Evolutionary conservation across 2,888 invertebrate genomes (phyloP).

Genomic region (Ophion ellenae): DNA sequence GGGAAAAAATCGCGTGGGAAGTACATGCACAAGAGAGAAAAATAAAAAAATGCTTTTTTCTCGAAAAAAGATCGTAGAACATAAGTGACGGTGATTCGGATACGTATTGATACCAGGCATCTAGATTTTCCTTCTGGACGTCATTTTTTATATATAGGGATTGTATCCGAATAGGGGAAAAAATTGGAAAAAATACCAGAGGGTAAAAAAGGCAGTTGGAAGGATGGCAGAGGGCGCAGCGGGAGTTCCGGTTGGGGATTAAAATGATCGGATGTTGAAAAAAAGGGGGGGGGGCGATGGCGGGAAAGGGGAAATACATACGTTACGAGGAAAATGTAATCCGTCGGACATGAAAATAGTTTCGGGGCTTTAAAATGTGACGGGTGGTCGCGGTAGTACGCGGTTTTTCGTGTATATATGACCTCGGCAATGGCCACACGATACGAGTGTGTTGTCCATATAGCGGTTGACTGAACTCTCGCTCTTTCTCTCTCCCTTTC

Average conservation of each 20-base stretch:
- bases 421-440: slow-evolving; percentile 45
- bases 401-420: slow-evolving; percentile 23
- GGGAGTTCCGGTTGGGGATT: not conserved
- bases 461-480: slow-evolving; percentile 24
- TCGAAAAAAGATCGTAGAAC: too few relatives aligned
- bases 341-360: slow-evolving; percentile 16
- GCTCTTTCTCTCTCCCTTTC: not conserved
- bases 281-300: not conserved
- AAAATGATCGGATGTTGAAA: not conserved
- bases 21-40: too few relatives aligned
- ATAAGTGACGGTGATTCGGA: too few relatives aligned
- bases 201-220: not conserved
- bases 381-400: slow-evolving; percentile 1
- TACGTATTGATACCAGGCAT: too few relatives aligned
- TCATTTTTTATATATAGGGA: not conserved
- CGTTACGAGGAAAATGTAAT: slow-evolving; percentile 27
- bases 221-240: not conserved
- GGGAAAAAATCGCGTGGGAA: too few relatives aligned
- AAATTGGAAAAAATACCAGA: not conserved
- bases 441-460: slow-evolving; percentile 40
- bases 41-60: too few relatives aligned
- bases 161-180: not conserved
- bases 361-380: not conserved
- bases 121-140: not conserved
- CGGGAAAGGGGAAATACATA: not conserved